These are phyloP conservation scores for Schizopygopsis pylzovi DNA, from an alignment of 2,797 vertebrate genomes.

Conservation along the genomic window DNA sequence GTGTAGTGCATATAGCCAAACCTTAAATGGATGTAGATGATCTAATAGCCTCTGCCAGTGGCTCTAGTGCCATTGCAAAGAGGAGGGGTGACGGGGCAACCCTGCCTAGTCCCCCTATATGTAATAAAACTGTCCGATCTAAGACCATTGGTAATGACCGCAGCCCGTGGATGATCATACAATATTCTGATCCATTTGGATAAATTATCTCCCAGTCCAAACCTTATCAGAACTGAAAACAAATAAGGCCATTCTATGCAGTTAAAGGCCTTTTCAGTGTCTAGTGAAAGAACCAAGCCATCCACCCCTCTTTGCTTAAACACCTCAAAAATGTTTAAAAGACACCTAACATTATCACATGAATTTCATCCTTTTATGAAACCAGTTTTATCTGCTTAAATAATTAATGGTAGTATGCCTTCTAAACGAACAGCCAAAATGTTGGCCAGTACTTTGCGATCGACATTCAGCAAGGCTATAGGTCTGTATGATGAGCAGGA, in stretches of 20 bases:
- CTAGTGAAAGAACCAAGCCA: slow-evolving; percentile 38
- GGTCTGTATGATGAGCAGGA: too few species aligned
- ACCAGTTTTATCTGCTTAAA: too few species aligned
- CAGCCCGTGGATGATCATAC: neutral
- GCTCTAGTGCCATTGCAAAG: neutral
- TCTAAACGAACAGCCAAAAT: too few species aligned
- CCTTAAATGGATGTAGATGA: neutral
- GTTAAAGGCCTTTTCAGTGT: neutral
- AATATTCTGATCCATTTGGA: slow-evolving; percentile 6
- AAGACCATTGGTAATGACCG: neutral
- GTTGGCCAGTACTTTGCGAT: too few species aligned
- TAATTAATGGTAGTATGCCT: too few species aligned
- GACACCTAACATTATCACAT: slow-evolving; percentile 28
- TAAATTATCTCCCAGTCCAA: neutral
- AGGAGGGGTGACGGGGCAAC: neutral
- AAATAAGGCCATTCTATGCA: slow-evolving; percentile 15
- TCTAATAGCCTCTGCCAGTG: neutral
- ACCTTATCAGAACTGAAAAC: neutral
- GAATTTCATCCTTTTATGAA: neutral
- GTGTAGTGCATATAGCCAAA: neutral
- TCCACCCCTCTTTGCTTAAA: neutral
- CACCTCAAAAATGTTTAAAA: slow-evolving; percentile 38
- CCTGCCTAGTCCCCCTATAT: neutral
- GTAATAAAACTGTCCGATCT: neutral
- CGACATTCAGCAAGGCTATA: too few species aligned